phyloP scores from a whole-genome alignment of 2,888 invertebrate species.

The Chrysina gloriosa region DNA sequence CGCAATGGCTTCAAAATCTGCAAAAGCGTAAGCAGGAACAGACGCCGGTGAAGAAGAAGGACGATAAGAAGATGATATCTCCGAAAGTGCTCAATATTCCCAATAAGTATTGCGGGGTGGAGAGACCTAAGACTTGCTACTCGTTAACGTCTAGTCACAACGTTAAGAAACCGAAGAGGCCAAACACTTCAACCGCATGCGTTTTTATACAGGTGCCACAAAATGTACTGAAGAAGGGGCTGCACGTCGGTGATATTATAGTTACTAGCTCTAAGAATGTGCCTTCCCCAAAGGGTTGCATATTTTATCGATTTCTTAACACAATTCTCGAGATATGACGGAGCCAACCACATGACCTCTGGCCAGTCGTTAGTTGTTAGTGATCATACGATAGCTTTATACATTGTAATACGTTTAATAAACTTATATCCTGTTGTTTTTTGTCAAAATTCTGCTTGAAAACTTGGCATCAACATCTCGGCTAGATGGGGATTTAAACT shows the following conservation, averaged over 20 bases:
- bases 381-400: background rate
- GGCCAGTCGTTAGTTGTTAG: background rate
- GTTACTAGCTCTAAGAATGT: constrained; percentile 52
- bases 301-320: constrained; percentile 47
- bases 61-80: constrained; percentile 43
- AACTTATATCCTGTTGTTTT: background rate
- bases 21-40: constrained; percentile 51
- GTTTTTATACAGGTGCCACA: constrained; percentile 60
- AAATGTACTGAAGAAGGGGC: constrained; percentile 55
- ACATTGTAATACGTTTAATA: background rate
- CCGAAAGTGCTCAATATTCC: constrained; percentile 53
- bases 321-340: too few species aligned
- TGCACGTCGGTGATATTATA: constrained; percentile 58
- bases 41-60: constrained; percentile 39
- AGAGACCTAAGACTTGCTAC: constrained; percentile 59
- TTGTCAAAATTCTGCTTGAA: too few species aligned
- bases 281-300: constrained; percentile 53
- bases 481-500: too few species aligned
- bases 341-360: too few species aligned
- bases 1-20: constrained; percentile 66
- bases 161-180: constrained; percentile 52
- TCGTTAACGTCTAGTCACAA: constrained; percentile 52
- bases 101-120: constrained; percentile 45
- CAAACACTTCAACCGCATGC: constrained; percentile 57
- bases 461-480: too few species aligned